Evolutionary conservation across 2,113 vertebrate species (phyloP), one percentile per base, ranked within the genome.

Genomic region (Callipepla californica): DNA sequence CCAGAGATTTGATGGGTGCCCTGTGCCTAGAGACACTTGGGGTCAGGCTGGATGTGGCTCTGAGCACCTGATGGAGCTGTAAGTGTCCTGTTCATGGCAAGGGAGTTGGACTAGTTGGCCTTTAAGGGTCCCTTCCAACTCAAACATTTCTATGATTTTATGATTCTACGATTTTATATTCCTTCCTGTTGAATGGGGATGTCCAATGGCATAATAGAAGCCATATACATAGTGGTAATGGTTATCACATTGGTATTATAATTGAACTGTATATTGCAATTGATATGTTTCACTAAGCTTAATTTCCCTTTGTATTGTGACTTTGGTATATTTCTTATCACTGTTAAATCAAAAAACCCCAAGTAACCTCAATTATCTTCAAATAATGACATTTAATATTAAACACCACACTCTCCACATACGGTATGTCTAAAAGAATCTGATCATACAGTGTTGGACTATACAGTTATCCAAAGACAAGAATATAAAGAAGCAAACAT

Each of bases 321-420:
- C 79, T 90, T 88, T 67, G 53, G 30, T 2, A 2, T 42, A 20
- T 5, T 48, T 2, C 17, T 2, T n/a, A 47, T 47, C 25, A 28
- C 22, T 10, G 14, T 17, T 92, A 36, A 90, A 62, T 18, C 7
- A 61, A 66, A 51, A 89, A 90, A 32, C 16, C 45, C 22, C 5
- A 7, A 22, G 8, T 85, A 34, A 50, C 44, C 32, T 42, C 13
- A 75, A 36, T 67, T n/a, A 38, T 13, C 57, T 68, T 80, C 38
- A 69, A 14, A 65, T 34, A 73, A 73, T 16, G 53, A 40, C 26
- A 66, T 28, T 3, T 57, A n/a, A 22, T 83, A 34, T 80, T 85
- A 65, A 86, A 12, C 3, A 61, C 38, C 55, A 30, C 16, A 7
- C 4, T 14, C 1, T 57, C 32, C 3, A 1, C 4, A 1, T 1